A percentile compares a stretch with the other conserved stretches of the same genome.
These are phyloP conservation scores for Beris chalybata DNA, from an alignment of 2,888 invertebrate species.

Conservation along the genomic window DNA sequence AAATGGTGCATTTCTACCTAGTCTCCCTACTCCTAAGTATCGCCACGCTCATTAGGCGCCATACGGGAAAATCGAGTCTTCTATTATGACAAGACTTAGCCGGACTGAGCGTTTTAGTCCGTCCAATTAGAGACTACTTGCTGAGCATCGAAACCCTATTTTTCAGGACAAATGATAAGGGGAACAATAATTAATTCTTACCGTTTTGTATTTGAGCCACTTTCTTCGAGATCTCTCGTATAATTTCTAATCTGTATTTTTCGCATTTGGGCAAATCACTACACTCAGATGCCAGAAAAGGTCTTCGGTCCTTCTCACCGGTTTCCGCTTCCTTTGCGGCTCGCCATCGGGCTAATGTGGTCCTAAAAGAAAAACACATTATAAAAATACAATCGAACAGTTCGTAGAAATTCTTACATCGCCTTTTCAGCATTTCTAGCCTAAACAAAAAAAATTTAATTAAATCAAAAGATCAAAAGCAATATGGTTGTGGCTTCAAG, in stretches of 20 bases:
- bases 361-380: slow-evolving; percentile 59
- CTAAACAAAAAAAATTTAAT: slow-evolving; percentile 58
- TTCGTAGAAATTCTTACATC: slow-evolving; percentile 70
- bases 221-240: slow-evolving; percentile 96
- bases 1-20: too few species aligned
- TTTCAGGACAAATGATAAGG: not conserved
- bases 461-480: too few species aligned
- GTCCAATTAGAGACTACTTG: not conserved
- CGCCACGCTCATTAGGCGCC: too few species aligned
- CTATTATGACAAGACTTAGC: too few species aligned
- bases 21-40: too few species aligned
- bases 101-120: not conserved
- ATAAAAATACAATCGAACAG: not conserved
- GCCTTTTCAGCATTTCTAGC: slow-evolving; percentile 98
- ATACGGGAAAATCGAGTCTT: too few species aligned
- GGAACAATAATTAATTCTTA: slow-evolving; percentile 48
- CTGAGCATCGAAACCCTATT: not conserved
- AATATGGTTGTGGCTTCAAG: too few species aligned
- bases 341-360: slow-evolving; percentile 97
- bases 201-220: slow-evolving; percentile 99
- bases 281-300: slow-evolving; percentile 94
- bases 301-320: slow-evolving; percentile 83
- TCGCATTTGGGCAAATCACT: slow-evolving; percentile 89
- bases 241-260: slow-evolving; percentile 95
- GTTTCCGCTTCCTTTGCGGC: slow-evolving; percentile 93